Evolutionary conservation across 1,140 invertebrate species (phyloP).

Genomic region (Drosophila kurseongensis): DNA sequence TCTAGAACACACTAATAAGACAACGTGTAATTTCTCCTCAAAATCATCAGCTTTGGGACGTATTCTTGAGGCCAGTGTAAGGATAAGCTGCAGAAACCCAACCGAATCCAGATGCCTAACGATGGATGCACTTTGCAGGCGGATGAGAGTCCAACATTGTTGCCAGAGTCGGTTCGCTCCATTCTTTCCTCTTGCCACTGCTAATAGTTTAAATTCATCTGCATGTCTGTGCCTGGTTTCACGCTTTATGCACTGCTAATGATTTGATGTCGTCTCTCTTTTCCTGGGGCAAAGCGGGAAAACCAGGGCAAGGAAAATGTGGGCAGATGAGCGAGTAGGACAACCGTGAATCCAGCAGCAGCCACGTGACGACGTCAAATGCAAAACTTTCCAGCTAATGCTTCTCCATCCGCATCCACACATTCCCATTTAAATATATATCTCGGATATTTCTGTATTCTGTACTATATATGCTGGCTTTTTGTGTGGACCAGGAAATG

Average conservation of each 20-base stretch:
- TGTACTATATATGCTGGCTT: neutral
- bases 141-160: constrained; percentile 37
- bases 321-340: constrained; percentile 2
- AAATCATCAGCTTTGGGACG: no score
- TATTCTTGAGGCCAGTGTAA: neutral
- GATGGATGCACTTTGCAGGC: constrained; percentile 42
- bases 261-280: constrained; percentile 68
- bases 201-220: constrained; percentile 80
- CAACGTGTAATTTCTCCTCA: no score
- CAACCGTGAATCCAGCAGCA: constrained; percentile 7
- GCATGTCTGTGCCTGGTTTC: constrained; percentile 69
- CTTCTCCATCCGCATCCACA: constrained; percentile 14
- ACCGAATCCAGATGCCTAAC: constrained; percentile 41
- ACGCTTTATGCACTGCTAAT: constrained; percentile 79
- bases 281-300: constrained; percentile 15
- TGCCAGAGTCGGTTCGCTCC: constrained; percentile 12
- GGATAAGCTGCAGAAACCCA: constrained; percentile 10
- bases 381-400: constrained; percentile 41
- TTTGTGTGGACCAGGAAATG: constrained; percentile 26
- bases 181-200: constrained; percentile 26
- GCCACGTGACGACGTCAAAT: constrained; percentile 52
- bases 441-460: constrained; percentile 15
- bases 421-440: constrained; percentile 8
- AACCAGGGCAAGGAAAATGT: constrained; percentile 9
- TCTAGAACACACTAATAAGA: no score